phyloP scores from a whole-genome alignment of 2,888 invertebrate species.

The Cerastoderma edule region DNA sequence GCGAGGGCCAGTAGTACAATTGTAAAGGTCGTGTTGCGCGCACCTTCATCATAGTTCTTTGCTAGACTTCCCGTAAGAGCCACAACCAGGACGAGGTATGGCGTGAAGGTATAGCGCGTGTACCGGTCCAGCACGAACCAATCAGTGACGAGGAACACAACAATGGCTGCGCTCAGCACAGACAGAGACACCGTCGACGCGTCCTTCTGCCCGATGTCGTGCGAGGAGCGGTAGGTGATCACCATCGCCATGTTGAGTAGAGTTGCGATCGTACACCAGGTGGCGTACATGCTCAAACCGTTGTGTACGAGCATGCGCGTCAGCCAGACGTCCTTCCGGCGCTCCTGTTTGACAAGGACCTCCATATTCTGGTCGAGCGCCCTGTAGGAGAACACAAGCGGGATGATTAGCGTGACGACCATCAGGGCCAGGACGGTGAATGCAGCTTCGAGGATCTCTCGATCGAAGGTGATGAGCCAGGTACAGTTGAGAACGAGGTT shows the following conservation, averaged over 20 bases:
- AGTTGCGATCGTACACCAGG: conserved; percentile 79
- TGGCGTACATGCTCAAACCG: conserved; percentile 79
- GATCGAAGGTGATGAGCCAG: conserved; percentile 80
- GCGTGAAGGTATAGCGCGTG: conserved; percentile 79
- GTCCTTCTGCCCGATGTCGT: conserved; percentile 50
- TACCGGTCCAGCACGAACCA: conserved; percentile 75
- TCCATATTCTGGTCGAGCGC: conserved; percentile 65
- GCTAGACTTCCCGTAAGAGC: conserved; percentile 75
- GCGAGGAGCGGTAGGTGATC: conserved; percentile 61
- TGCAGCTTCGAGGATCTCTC: conserved; percentile 68
- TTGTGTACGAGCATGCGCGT: conserved; percentile 78
- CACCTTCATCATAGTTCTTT: conserved; percentile 70
- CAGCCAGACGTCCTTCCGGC: conserved; percentile 76
- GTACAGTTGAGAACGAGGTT: conserved; percentile 71
- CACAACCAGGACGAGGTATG: conserved; percentile 77
- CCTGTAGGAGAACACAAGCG: conserved; percentile 69
- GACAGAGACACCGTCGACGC: conserved; percentile 72
- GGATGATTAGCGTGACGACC: conserved; percentile 70
- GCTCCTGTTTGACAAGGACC: conserved; percentile 61
- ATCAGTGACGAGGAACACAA: conserved; percentile 75
- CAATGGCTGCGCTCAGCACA: conserved; percentile 69
- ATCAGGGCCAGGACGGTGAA: conserved; percentile 64
- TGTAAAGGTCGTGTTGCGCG: conserved; percentile 72
- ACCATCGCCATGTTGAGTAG: conserved; percentile 79
- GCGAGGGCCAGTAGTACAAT: conserved; percentile 67